Percentiles rank a stretch among this genome's conserved stretches.
phyloP scores from a whole-genome alignment of 2,888 invertebrate species.

The Lasioglossum pauxillum region DNA sequence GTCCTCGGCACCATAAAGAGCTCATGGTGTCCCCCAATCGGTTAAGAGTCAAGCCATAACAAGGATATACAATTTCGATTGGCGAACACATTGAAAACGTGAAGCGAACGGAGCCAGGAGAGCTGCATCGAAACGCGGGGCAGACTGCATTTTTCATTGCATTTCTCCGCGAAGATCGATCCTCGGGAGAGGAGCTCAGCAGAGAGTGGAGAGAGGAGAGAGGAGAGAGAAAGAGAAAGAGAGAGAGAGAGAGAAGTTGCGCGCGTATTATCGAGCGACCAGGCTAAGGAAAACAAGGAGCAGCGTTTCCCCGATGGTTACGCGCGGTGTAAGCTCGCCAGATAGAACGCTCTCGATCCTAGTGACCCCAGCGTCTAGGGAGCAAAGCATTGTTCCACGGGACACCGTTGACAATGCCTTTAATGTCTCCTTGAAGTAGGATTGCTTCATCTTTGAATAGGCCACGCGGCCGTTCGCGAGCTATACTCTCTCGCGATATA shows the following conservation, averaged over 20 bases:
- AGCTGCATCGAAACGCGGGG: neutral
- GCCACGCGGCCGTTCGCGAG: neutral
- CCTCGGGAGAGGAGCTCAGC: neutral
- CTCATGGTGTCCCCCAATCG: neutral
- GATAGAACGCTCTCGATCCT: constrained; percentile 49
- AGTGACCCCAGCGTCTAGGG: constrained; percentile 69
- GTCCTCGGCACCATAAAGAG: neutral
- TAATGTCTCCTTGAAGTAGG: constrained; percentile 70
- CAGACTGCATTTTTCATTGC: constrained; percentile 41
- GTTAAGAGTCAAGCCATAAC: neutral
- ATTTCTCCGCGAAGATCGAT: constrained; percentile 24
- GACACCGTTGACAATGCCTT: constrained; percentile 71
- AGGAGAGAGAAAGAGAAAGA: neutral
- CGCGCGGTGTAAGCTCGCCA: constrained; percentile 41
- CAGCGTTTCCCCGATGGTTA: constrained; percentile 51
- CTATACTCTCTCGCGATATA: neutral
- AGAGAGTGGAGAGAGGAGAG: neutral
- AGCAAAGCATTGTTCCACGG: constrained; percentile 73
- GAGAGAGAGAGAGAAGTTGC: neutral
- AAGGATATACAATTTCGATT: neutral
- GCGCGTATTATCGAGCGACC: constrained; percentile 13
- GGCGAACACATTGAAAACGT: neutral
- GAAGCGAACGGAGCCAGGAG: neutral
- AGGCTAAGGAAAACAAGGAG: constrained; percentile 41
- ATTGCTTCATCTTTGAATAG: constrained; percentile 63